Percentiles rank a stretch among this genome's conserved stretches.
Evolutionary conservation across 2,797 vertebrate genomes (phyloP).

Genomic region (Delichon dasypus): DNA sequence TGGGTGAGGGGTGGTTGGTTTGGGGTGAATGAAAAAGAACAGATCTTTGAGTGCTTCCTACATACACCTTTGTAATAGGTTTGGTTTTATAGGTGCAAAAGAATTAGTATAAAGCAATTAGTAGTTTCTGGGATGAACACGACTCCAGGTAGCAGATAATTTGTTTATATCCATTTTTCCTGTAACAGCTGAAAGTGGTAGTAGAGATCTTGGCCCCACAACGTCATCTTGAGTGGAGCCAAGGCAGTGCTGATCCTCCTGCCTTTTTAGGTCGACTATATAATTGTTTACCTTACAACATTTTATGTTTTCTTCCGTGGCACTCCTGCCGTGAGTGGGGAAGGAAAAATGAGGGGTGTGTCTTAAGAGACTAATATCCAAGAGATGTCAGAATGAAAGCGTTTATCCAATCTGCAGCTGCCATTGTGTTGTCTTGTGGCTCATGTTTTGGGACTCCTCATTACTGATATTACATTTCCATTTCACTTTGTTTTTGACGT

Average conservation of each 20-base stretch:
- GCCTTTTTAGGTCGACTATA: neutral
- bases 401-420: neutral
- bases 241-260: neutral
- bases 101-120: neutral
- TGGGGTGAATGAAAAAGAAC: neutral
- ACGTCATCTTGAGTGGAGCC: fast-evolving
- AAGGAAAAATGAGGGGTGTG: neutral
- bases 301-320: neutral
- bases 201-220: neutral
- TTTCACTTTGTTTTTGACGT: neutral
- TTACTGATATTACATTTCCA: neutral
- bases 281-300: neutral
- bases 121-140: neutral
- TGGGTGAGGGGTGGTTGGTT: neutral
- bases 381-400: neutral
- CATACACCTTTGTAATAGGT: neutral
- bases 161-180: neutral
- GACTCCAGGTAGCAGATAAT: neutral
- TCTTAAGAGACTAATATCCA: neutral
- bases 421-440: neutral
- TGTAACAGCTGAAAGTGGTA: neutral
- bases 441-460: neutral
- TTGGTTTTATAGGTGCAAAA: neutral
- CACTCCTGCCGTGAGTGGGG: neutral
- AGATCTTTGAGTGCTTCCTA: neutral